A percentile compares a stretch with the other conserved stretches of the same genome.
Conservation (phyloP, 1,140 invertebrate species). For the Cotesia typhae region DNA sequence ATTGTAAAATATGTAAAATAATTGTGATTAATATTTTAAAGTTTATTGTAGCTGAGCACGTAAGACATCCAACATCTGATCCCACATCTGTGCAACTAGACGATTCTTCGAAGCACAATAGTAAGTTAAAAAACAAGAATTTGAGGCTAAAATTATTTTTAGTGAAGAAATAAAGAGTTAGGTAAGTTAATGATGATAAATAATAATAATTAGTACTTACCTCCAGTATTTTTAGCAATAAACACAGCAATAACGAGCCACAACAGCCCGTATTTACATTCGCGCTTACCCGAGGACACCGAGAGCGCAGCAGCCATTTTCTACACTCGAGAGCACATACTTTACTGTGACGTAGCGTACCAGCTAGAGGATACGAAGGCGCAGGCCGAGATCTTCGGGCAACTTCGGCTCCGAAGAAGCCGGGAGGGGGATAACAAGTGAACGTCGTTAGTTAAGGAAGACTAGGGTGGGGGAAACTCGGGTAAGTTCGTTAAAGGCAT, state of each 20-base stretch:
- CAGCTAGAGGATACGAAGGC: slow-evolving; percentile 46
- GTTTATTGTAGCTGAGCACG: background rate
- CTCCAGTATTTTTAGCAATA: slow-evolving; percentile 47
- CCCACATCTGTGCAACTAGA: too few relatives aligned
- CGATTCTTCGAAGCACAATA: too few relatives aligned
- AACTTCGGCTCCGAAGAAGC: too few relatives aligned
- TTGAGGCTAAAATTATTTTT: background rate
- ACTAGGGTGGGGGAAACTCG: background rate
- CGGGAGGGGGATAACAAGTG: too few relatives aligned
- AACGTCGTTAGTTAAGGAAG: background rate
- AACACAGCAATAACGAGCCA: slow-evolving; percentile 53
- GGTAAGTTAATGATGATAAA: background rate
- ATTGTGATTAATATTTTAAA: too few relatives aligned
- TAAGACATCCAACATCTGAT: background rate
- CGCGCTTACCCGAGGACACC: slow-evolving; percentile 49
- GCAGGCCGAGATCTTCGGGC: slow-evolving; percentile 36
- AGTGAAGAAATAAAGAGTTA: background rate
- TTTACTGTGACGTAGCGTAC: slow-evolving; percentile 60
- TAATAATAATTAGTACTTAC: slow-evolving; percentile 50
- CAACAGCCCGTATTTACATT: slow-evolving; percentile 59
- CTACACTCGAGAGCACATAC: slow-evolving; percentile 63
- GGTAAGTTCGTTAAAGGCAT: slow-evolving; percentile 17
- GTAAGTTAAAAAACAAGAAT: background rate
- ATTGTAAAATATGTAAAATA: too few relatives aligned
- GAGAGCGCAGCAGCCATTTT: slow-evolving; percentile 61